These are phyloP conservation scores for Nasonia oneida DNA, from an alignment of 2,888 invertebrate species.

Conservation along the genomic window DNA sequence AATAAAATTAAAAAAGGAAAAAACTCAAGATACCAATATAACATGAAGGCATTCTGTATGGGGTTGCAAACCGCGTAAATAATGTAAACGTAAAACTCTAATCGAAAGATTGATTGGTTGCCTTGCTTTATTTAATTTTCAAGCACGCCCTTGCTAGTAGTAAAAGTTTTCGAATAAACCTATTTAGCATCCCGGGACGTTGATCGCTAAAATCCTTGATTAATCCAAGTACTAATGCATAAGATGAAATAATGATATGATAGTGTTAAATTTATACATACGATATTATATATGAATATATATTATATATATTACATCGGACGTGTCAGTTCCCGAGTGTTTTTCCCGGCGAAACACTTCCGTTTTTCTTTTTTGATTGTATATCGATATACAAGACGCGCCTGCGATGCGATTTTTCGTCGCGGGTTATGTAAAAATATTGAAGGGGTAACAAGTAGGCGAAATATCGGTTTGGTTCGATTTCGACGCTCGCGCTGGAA, in stretches of 20 bases:
- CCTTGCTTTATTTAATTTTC: constrained; percentile 64
- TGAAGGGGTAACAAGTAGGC: constrained; percentile 30
- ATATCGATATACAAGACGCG: constrained; percentile 54
- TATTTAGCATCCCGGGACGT: constrained; percentile 73
- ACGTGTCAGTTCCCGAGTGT: constrained; percentile 74
- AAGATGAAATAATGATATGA: constrained; percentile 72
- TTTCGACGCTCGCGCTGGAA: constrained; percentile 44
- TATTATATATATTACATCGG: constrained; percentile 67
- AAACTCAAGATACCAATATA: constrained; percentile 12
- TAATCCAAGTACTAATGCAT: constrained; percentile 69
- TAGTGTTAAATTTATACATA: constrained; percentile 77
- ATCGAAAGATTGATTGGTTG: constrained; percentile 64
- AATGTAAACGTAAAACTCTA: constrained; percentile 53
- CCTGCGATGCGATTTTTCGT: constrained; percentile 59
- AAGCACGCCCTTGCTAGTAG: constrained; percentile 66
- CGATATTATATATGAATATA: constrained; percentile 63
- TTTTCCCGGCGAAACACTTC: constrained; percentile 65
- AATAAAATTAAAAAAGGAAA: constrained; percentile 50
- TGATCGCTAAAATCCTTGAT: constrained; percentile 70
- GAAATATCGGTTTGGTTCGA: constrained; percentile 57
- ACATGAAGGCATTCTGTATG: constrained; percentile 51
- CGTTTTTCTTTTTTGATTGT: constrained; percentile 61
- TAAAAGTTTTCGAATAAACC: constrained; percentile 69
- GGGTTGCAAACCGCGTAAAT: constrained; percentile 42
- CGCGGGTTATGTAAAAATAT: constrained; percentile 61